Conservation (phyloP, 2,113 vertebrate species). For the Coryphaenoides rupestris region DNA sequence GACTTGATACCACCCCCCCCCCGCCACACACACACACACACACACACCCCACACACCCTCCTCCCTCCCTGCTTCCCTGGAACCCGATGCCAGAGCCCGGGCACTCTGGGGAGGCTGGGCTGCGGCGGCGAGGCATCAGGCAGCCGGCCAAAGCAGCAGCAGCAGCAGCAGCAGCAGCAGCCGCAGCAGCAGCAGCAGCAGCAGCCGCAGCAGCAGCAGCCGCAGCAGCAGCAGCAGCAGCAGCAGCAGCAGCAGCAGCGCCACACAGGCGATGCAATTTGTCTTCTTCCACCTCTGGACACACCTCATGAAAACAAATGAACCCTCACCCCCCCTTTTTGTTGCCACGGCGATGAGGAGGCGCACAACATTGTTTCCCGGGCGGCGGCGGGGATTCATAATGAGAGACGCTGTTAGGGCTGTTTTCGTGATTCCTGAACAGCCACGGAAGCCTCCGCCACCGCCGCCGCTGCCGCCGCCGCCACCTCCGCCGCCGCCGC, state of each 20-base stretch:
- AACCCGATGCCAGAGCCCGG: constrained; percentile 60
- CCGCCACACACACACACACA: no score
- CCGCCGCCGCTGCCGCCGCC: no score
- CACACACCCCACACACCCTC: no score
- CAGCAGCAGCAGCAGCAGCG: no score
- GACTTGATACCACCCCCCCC: constrained; percentile 64
- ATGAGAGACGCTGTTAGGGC: constrained; percentile 25
- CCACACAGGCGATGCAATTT: constrained; percentile 56
- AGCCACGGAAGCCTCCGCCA: no score
- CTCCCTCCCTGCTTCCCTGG: constrained; percentile 32
- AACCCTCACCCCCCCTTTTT: constrained; percentile 71
- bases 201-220: no score
- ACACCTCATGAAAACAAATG: constrained; percentile 66
- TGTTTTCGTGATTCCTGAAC: no score
- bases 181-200: no score
- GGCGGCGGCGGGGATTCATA: constrained; percentile 51
- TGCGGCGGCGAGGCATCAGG: constrained; percentile 28
- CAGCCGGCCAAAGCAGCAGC: constrained; percentile 64
- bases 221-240: no score
- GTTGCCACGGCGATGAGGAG: constrained; percentile 46
- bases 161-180: no score
- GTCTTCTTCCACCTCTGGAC: constrained; percentile 61
- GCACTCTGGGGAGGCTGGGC: constrained; percentile 50
- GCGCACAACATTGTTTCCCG: constrained; percentile 34
- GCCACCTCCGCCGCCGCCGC: no score